phyloP scores from a whole-genome alignment of 2,113 vertebrate genomes.

The Empidonax alnorum region DNA sequence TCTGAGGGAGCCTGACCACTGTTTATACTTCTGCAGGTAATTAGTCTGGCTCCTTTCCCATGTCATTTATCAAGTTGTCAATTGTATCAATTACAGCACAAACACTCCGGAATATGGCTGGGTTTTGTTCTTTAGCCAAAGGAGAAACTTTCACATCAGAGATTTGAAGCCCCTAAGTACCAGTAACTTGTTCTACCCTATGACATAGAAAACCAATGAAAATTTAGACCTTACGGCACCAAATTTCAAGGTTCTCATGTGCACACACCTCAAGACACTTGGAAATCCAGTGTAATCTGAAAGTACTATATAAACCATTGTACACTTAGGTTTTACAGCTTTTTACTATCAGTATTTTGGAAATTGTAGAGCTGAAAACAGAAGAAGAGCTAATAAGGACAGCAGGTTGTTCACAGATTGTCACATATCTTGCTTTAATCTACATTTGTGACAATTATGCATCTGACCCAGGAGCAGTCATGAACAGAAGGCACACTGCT shows the following conservation, averaged over 20 bases:
- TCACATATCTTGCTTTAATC: neutral
- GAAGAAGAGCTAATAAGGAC: neutral
- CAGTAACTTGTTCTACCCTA: neutral
- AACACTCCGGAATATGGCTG: neutral
- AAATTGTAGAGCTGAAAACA: neutral
- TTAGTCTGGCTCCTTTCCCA: constrained; percentile 47
- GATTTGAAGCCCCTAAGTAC: neutral
- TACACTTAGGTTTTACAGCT: neutral
- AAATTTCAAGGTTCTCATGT: neutral
- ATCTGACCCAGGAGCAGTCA: neutral
- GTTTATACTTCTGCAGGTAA: constrained; percentile 57
- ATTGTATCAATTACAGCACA: constrained; percentile 49
- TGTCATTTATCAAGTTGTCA: constrained; percentile 52
- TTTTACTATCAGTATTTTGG: neutral
- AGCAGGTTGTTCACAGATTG: neutral
- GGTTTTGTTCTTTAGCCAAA: neutral
- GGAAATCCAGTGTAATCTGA: neutral
- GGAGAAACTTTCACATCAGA: neutral
- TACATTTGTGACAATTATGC: neutral
- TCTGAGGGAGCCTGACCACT: constrained; percentile 6
- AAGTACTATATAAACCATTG: neutral
- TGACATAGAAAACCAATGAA: neutral
- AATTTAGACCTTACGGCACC: neutral
- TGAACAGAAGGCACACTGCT: neutral
- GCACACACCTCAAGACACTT: neutral